Conservation (phyloP, 1,140 invertebrate genomes). For the Calliopsis andreniformis region DNA sequence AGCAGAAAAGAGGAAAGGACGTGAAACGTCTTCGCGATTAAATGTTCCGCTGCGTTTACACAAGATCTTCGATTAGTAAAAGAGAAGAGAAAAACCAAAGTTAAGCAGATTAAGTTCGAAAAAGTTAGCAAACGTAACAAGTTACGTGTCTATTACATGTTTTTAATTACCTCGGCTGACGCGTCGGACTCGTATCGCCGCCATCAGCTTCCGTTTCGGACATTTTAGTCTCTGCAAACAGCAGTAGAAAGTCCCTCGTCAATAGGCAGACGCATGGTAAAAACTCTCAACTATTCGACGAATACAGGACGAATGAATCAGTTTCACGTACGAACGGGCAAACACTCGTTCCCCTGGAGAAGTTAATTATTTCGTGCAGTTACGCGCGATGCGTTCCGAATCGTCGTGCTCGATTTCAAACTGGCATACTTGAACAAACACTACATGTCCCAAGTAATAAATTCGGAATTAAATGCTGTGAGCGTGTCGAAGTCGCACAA, state of each 20-base stretch:
- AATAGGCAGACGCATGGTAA: not conserved
- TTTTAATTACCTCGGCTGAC: slow-evolving; percentile 72
- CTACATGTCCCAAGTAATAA: not conserved
- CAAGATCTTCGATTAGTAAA: not conserved
- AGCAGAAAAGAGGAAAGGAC: not conserved
- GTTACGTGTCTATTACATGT: no score
- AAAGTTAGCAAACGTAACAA: not conserved
- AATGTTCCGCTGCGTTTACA: slow-evolving; percentile 42
- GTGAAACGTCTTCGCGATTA: slow-evolving; percentile 41
- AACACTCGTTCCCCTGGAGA: not conserved
- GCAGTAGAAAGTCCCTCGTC: not conserved
- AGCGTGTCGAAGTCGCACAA: no score
- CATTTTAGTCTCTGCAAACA: slow-evolving; percentile 71
- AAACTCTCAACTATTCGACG: not conserved
- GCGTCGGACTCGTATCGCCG: slow-evolving; percentile 68
- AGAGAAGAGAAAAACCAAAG: no score
- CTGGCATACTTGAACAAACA: not conserved
- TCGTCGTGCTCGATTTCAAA: not conserved
- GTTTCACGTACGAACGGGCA: not conserved
- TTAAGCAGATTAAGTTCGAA: slow-evolving; percentile 6
- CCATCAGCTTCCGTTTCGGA: slow-evolving; percentile 64
- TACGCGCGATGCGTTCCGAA: not conserved
- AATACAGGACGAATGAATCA: not conserved
- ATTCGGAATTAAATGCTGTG: not conserved
- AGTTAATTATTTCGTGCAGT: slow-evolving; percentile 9